These are phyloP conservation scores for Cephus runcator DNA, from an alignment of 2,888 invertebrate species.

Conservation along the genomic window DNA sequence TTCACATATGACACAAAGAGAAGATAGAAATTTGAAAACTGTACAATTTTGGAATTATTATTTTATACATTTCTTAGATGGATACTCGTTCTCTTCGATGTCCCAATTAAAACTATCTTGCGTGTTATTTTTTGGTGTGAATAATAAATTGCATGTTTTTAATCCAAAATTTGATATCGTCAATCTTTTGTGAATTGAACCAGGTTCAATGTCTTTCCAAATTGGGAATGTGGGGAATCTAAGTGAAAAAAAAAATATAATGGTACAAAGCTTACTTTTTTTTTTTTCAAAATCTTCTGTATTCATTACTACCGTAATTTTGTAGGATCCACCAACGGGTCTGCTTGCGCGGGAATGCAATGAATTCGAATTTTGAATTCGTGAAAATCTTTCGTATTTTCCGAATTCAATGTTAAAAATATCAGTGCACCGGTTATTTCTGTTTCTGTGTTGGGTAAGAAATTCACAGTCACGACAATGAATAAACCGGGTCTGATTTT, in stretches of 20 bases:
- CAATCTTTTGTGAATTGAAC: background rate
- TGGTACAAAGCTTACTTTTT: background rate
- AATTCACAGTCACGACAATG: conserved; percentile 24
- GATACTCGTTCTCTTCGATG: background rate
- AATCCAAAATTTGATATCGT: background rate
- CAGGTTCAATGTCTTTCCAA: background rate
- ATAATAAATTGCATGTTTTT: background rate
- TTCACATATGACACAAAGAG: background rate
- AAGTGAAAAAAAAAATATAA: background rate
- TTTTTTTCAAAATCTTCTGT: background rate
- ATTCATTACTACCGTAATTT: background rate
- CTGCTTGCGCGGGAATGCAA: conserved; percentile 8
- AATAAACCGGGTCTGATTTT: conserved; percentile 30
- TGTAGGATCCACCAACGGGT: background rate
- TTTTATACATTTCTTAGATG: background rate
- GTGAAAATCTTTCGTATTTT: conserved; percentile 24
- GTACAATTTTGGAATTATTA: background rate
- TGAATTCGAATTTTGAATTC: conserved; percentile 29
- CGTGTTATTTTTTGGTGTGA: background rate
- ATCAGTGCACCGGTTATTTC: conserved; percentile 28
- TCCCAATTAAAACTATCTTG: background rate
- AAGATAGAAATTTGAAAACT: background rate
- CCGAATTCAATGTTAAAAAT: conserved; percentile 30
- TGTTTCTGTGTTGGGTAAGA: conserved; percentile 28
- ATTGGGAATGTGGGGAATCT: background rate